A percentile compares a stretch with the other conserved stretches of the same genome.
These are phyloP conservation scores for Miltochrista miniata DNA, from an alignment of 2,888 invertebrate genomes.

Conservation along the genomic window DNA sequence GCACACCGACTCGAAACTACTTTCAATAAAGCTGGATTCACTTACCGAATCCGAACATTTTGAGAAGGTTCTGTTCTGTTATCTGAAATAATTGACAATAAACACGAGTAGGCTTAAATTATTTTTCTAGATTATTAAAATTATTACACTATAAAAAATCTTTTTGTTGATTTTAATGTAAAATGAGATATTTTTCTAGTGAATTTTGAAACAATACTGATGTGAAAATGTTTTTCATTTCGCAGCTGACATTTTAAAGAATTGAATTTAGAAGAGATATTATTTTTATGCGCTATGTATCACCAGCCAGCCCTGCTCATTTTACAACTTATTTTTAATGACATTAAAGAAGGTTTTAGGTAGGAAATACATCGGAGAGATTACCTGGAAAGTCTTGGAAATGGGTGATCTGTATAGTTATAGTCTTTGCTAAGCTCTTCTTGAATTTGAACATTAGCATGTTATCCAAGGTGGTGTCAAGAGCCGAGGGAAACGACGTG, in stretches of 20 bases:
- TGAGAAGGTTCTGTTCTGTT: constrained; percentile 1
- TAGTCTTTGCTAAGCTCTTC: too few relatives aligned
- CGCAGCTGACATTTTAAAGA: not conserved
- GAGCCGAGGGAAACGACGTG: too few relatives aligned
- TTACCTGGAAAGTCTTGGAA: too few relatives aligned
- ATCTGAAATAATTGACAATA: not conserved
- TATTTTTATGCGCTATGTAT: not conserved
- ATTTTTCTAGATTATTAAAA: constrained; percentile 10
- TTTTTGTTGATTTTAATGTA: constrained; percentile 30
- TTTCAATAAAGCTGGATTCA: not conserved
- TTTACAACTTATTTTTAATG: too few relatives aligned
- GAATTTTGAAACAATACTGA: constrained; percentile 37
- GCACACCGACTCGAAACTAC: too few relatives aligned
- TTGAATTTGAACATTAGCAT: too few relatives aligned
- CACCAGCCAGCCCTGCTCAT: not conserved
- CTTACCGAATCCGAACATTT: constrained; percentile 10
- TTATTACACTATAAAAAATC: constrained; percentile 8
- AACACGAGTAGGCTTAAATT: constrained; percentile 11
- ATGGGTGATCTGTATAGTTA: too few relatives aligned
- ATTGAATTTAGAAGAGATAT: constrained; percentile 5
- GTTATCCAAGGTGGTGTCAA: too few relatives aligned
- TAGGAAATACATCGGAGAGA: too few relatives aligned
- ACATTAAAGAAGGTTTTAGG: too few relatives aligned
- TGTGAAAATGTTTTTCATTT: not conserved
- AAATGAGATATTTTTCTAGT: constrained; percentile 25